Evolutionary conservation across 2,888 invertebrate genomes (phyloP).

Genomic region (Odontocolon sp.): DNA sequence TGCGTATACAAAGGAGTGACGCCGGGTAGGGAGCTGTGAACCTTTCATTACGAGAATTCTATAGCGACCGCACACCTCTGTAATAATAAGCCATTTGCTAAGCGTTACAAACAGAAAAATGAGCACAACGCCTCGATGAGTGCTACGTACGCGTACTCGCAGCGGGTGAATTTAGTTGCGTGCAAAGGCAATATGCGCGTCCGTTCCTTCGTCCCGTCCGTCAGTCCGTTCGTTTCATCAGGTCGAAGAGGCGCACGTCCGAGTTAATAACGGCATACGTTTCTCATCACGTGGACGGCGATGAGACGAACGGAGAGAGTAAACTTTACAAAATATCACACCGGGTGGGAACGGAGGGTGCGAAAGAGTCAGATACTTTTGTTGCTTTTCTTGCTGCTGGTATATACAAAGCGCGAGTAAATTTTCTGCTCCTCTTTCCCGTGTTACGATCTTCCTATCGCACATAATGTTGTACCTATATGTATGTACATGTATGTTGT

Average conservation of each 20-base stretch:
- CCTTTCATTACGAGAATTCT: conserved; percentile 27
- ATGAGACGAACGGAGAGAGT: conserved; percentile 65
- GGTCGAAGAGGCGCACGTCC: conserved; percentile 50
- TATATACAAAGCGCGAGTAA: neutral
- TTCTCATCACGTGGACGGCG: conserved; percentile 70
- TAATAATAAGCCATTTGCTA: conserved; percentile 36
- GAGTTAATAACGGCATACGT: conserved; percentile 77
- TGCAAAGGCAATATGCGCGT: conserved; percentile 32
- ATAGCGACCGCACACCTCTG: neutral
- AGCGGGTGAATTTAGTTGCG: conserved; percentile 50
- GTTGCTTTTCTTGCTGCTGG: conserved; percentile 60
- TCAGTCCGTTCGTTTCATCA: conserved; percentile 38
- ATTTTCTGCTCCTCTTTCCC: conserved; percentile 18
- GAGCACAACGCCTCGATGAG: conserved; percentile 38
- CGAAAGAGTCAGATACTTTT: conserved; percentile 47
- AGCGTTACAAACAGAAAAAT: conserved; percentile 47
- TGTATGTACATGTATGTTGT: conserved; percentile 28
- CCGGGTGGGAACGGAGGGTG: conserved; percentile 73
- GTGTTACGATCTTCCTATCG: conserved; percentile 34
- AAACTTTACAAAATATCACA: conserved; percentile 79
- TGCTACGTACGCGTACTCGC: conserved; percentile 4
- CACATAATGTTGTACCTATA: conserved; percentile 15
- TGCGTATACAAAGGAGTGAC: neutral
- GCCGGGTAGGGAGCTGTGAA: neutral
- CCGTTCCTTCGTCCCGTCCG: neutral